Conservation (phyloP, 2,797 vertebrate genomes). For the Mus spretus region DNA sequence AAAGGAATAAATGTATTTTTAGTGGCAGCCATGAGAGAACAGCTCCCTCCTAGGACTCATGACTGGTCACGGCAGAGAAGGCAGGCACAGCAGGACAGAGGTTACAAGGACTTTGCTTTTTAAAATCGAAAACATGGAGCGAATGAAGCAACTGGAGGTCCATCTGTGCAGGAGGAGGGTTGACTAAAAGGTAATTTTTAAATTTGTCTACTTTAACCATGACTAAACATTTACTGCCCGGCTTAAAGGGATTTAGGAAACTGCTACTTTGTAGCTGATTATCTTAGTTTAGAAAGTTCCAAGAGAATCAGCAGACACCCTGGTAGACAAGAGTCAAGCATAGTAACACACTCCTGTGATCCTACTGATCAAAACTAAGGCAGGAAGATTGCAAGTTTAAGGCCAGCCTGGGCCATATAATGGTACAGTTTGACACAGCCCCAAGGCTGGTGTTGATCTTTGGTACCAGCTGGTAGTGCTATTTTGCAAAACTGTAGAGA, state of each 20-base stretch:
- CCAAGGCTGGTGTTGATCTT: neutral
- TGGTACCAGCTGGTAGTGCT: neutral
- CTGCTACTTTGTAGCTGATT: neutral
- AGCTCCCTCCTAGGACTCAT: neutral
- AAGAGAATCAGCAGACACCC: neutral
- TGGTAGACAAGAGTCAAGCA: neutral
- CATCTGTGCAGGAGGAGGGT: neutral
- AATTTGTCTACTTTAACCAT: constrained; percentile 1
- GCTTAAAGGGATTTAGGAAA: neutral
- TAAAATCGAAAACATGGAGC: neutral
- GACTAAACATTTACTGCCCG: neutral
- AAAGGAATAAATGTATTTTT: neutral
- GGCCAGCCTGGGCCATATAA: neutral
- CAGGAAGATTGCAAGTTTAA: neutral
- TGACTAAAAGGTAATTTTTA: neutral
- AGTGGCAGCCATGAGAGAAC: neutral
- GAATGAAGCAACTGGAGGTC: neutral
- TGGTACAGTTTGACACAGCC: too few species aligned
- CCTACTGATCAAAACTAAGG: neutral
- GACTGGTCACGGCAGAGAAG: neutral
- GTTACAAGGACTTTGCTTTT: neutral
- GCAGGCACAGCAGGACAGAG: neutral
- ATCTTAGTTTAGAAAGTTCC: neutral
- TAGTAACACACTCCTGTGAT: too few species aligned
- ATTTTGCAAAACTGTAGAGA: neutral